These are phyloP conservation scores for Aptenodytes patagonicus DNA, from an alignment of 2,113 vertebrate species.

Conservation along the genomic window DNA sequence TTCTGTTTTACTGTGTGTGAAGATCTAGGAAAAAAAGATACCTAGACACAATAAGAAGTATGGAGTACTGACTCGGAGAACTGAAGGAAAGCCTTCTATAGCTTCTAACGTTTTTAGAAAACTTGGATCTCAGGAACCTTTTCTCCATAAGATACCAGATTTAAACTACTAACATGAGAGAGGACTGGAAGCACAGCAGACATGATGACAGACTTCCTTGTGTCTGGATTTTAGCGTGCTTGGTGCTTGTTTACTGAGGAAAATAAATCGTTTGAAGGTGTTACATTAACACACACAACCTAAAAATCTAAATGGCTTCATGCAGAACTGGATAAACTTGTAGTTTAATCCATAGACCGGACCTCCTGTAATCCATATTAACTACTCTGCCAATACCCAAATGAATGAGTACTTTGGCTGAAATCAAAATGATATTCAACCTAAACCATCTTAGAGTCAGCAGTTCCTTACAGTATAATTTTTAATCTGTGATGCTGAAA, in stretches of 20 bases:
- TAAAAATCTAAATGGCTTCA: neutral
- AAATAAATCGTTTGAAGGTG: neutral
- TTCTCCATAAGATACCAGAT: neutral
- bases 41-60: neutral
- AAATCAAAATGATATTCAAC: neutral
- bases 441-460: neutral
- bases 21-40: neutral
- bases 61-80: neutral
- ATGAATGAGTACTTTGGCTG: neutral
- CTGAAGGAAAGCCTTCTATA: neutral
- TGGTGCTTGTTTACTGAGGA: neutral
- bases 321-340: neutral
- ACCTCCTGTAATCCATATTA: neutral
- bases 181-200: neutral
- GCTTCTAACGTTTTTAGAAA: neutral
- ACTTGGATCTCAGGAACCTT: neutral
- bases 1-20: neutral
- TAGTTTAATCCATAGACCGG: neutral
- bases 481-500: neutral
- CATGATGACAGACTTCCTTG: neutral
- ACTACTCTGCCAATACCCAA: neutral
- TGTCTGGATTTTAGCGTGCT: neutral
- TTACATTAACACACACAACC: neutral
- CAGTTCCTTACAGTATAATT: neutral
- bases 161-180: neutral